Percentiles rank a stretch among this genome's conserved stretches.
These are phyloP conservation scores for Campoplex nolae DNA, from an alignment of 2,888 invertebrate species.

Conservation along the genomic window DNA sequence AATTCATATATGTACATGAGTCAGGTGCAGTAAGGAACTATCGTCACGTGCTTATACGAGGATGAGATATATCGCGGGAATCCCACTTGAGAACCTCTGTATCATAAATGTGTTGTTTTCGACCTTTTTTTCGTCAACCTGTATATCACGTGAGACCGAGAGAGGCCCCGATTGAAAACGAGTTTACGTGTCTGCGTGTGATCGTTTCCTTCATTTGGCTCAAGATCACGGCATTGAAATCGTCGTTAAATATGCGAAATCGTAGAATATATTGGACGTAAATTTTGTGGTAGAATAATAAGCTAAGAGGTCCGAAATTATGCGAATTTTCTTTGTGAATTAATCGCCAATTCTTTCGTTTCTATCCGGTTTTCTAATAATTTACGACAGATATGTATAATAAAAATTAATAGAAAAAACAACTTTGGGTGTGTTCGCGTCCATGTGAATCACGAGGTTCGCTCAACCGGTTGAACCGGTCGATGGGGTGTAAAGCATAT, in stretches of 20 bases:
- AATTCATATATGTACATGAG: not conserved
- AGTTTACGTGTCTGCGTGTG: slow-evolving; percentile 60
- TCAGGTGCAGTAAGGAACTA: slow-evolving; percentile 32
- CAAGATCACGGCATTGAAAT: slow-evolving; percentile 35
- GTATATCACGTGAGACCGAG: slow-evolving; percentile 58
- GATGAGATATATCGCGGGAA: slow-evolving; percentile 33
- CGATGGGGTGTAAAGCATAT: not conserved
- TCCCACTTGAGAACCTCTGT: slow-evolving; percentile 65
- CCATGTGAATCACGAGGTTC: slow-evolving; percentile 53
- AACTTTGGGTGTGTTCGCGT: slow-evolving; percentile 19
- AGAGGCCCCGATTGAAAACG: slow-evolving; percentile 61
- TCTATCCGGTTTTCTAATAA: not conserved
- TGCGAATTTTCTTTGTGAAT: not conserved
- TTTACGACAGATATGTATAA: not conserved
- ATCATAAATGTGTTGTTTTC: slow-evolving; percentile 48
- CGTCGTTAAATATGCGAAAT: not conserved
- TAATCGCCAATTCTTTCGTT: not conserved
- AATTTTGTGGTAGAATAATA: not conserved
- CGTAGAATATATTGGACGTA: not conserved
- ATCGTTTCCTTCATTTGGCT: slow-evolving; percentile 48
- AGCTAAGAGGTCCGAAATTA: not conserved
- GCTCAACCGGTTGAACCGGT: slow-evolving; percentile 50
- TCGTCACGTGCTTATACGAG: slow-evolving; percentile 49
- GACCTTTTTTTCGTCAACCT: slow-evolving; percentile 52
- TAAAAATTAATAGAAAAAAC: not conserved